Base-by-base conservation (phyloP, 2,888 invertebrate genomes). In the Epirrhoe tristata region DNA sequence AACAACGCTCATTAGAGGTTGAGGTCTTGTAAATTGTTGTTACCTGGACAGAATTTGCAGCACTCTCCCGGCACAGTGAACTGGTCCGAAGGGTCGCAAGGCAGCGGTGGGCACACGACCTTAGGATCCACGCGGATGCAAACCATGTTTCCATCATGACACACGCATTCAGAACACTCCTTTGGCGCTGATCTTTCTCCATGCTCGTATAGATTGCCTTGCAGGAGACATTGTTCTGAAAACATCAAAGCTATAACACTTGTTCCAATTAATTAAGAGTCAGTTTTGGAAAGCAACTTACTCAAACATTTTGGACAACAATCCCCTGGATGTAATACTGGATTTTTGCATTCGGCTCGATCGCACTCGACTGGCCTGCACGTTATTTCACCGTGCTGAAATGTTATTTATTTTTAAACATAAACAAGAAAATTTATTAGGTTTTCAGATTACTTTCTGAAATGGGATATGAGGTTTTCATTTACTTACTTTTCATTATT, bases 31-130 rank as follows among this genome's bases (percentile, higher is more conserved):
- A 43, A 36, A 36, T 36, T 36, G 7, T 8, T 2, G 64, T 34
- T 89, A 97, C 98, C 98, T 93, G 96, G 96, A 89, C 98, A 98
- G 85, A 97, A 97, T 87, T 97, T 97, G 94, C 98, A 98, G 93
- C 98, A 98, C 88, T 97, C 96, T 67, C 96, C 97, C 58, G 96
- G 96, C 70, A 97, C 96, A 77, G 95, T 95, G 87, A 98, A 96
- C 90, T 97, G 97, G 83, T 97, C 95, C 72, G 95, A 94, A 58
- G 94, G 93, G 72, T 97, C 96, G 90, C 98, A 98, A 61, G 96
- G 95, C 77, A 98, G 94, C 78, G 95, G 94, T 57, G 97, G 97
- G 89, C 98, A 98, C 77, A 94, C 95, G 66, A 94, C 95, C 79
- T 96, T 95, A 39, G 96, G 96, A 86, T 97, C 95, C 69, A 96